These are phyloP conservation scores for Formica selysi DNA, from an alignment of 1,140 invertebrate species.

Conservation along the genomic window DNA sequence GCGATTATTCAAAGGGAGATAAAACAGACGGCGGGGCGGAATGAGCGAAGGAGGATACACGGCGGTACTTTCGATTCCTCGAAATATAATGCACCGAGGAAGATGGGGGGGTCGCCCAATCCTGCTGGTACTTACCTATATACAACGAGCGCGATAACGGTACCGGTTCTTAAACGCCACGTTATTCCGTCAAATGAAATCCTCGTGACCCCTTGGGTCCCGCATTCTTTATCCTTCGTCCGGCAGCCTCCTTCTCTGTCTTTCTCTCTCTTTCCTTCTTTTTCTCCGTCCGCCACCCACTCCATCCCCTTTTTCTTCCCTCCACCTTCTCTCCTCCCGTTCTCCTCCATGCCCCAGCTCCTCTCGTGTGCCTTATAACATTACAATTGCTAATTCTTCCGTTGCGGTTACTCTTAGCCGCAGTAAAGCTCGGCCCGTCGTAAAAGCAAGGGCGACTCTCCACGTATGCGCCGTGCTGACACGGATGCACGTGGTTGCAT, in stretches of 20 bases:
- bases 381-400: constrained; percentile 86
- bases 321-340: constrained; percentile 12
- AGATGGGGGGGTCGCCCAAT: constrained; percentile 74
- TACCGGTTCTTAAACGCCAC: constrained; percentile 85
- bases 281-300: constrained; percentile 21
- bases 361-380: constrained; percentile 81
- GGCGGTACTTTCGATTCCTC: constrained; percentile 70
- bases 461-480: constrained; percentile 54
- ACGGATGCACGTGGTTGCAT: constrained; percentile 74
- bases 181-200: constrained; percentile 86
- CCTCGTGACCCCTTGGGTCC: constrained; percentile 79
- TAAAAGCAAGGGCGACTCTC: constrained; percentile 83
- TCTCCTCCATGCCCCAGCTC: constrained; percentile 1
- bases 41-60: constrained; percentile 46
- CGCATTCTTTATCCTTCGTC: constrained; percentile 78
- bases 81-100: constrained; percentile 68
- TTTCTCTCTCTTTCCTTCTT: constrained; percentile 7
- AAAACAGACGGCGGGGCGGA: constrained; percentile 51
- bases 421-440: constrained; percentile 84
- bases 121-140: constrained; percentile 74
- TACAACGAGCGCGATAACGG: constrained; percentile 82
- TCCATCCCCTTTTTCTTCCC: constrained; percentile 17
- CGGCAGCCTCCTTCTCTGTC: constrained; percentile 43
- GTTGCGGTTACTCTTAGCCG: constrained; percentile 80
- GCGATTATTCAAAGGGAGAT: constrained; percentile 50